Base-by-base conservation (phyloP, 2,797 vertebrate species). In the Eulemur coronatus region DNA sequence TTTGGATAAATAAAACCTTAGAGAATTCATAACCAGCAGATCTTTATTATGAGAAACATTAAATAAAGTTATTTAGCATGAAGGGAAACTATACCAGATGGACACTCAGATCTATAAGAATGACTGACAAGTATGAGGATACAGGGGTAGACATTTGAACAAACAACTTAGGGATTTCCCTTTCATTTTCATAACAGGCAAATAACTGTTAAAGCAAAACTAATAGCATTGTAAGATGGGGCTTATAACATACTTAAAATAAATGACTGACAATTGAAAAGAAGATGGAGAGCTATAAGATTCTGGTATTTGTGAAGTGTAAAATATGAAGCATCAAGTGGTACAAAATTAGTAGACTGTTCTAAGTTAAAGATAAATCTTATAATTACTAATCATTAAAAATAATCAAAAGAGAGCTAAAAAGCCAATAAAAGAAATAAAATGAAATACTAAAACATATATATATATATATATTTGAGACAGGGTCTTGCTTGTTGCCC, bases 161-260 rank as follows among this genome's bases (percentile, higher is more conserved):
- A 65, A 78, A 69, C 1, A 22, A 59, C 12, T 50, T 52, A 63
- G 17, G 7, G 4, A 28, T 43, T 75, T 38, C 4, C n/a, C 26
- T 70, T 85, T 80, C 63, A 84, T 33, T 85, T 85, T 43, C 46
- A 14, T 67, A 59, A 72, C 12, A 85, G 65, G 87, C 8, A 86
- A 96, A 67, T 55, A 82, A 69, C 43, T 24, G 1, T 85, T 93
- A 48, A 69, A 90, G 30, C 65, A 79, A 73, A 90, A 96, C 86
- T 73, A 87, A 28, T 52, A 61, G 12, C 50, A 86, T 38, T 26
- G 1, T 33, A 33, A 81, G 13, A 33, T 41, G 57, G 41, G 10
- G 38, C 30, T 81, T 41, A 33, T 80, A 55, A 26, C 18, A 17
- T 24, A 57, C n/a, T n/a, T 38, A 69, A 92, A 81, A 22, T 86